Conservation (phyloP, 2,888 invertebrate species). For the Cotesia congregata region DNA sequence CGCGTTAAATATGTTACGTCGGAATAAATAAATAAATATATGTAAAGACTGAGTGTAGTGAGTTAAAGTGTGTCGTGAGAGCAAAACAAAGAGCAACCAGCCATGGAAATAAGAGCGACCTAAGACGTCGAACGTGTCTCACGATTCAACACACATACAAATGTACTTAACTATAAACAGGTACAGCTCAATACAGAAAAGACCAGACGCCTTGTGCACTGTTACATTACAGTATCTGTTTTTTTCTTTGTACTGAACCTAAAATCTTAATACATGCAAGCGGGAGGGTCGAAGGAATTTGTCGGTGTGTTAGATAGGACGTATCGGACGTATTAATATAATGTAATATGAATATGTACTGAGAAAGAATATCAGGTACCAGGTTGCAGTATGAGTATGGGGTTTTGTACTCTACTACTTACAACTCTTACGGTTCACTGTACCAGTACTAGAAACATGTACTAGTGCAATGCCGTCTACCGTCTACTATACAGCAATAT, state of each 20-base stretch:
- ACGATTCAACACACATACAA: constrained; percentile 51
- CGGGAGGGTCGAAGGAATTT: too few relatives aligned
- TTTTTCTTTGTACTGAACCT: too few relatives aligned
- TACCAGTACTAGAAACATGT: not conserved
- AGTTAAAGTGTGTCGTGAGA: constrained; percentile 52
- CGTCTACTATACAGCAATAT: not conserved
- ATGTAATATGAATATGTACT: too few relatives aligned
- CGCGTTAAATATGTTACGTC: not conserved
- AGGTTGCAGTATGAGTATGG: too few relatives aligned
- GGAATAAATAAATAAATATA: not conserved
- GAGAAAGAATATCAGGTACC: too few relatives aligned
- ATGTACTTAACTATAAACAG: constrained; percentile 5
- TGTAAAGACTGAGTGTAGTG: constrained; percentile 33
- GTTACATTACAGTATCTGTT: not conserved
- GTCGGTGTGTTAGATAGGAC: too few relatives aligned
- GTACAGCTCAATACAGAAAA: not conserved
- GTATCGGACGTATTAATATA: too few relatives aligned
- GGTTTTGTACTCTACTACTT: too few relatives aligned
- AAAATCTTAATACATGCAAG: too few relatives aligned
- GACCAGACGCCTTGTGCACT: not conserved
- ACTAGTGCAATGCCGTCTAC: not conserved
- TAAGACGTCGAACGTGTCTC: constrained; percentile 58
- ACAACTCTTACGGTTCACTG: not conserved
- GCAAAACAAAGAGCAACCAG: constrained; percentile 52
- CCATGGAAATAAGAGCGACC: constrained; percentile 49